phyloP scores from a whole-genome alignment of 2,797 vertebrate species.

The Coreius guichenoti region DNA sequence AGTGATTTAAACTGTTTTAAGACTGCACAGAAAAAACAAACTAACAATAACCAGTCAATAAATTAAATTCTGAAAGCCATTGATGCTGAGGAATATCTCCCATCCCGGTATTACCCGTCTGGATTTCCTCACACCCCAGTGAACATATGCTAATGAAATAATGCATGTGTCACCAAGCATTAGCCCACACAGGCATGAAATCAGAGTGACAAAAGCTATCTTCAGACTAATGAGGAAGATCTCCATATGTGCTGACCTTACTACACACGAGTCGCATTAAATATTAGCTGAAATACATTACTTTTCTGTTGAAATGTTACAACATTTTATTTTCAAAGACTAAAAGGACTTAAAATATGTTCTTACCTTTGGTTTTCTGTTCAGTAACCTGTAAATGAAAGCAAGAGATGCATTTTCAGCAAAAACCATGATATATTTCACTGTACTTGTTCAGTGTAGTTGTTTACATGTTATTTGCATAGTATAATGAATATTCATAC shows the following conservation, averaged over 20 bases:
- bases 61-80: slow-evolving; percentile 1
- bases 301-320: slow-evolving; percentile 14
- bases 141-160: slow-evolving; percentile 56
- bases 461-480: slow-evolving; percentile 47
- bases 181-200: slow-evolving; percentile 33
- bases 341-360: slow-evolving; percentile 32
- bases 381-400: slow-evolving; percentile 87
- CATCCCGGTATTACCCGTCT: slow-evolving; percentile 22
- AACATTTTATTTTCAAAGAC: slow-evolving; percentile 15
- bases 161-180: slow-evolving; percentile 48
- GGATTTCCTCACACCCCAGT: slow-evolving; percentile 27
- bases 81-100: not conserved
- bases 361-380: slow-evolving; percentile 98
- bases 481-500: slow-evolving; percentile 49
- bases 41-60: not conserved
- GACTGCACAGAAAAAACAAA: not conserved
- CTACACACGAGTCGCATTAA: not conserved
- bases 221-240: slow-evolving; percentile 41
- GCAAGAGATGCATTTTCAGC: slow-evolving; percentile 3
- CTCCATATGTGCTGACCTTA: slow-evolving; percentile 5
- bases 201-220: slow-evolving; percentile 30
- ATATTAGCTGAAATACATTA: not conserved
- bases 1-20: not conserved
- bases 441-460: slow-evolving; percentile 1
- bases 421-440: slow-evolving; percentile 7